A percentile compares a stretch with the other conserved stretches of the same genome.
Conservation (phyloP, 64 coral and sea anemone genomes). For the Hydrozoanthus tunicans region DNA sequence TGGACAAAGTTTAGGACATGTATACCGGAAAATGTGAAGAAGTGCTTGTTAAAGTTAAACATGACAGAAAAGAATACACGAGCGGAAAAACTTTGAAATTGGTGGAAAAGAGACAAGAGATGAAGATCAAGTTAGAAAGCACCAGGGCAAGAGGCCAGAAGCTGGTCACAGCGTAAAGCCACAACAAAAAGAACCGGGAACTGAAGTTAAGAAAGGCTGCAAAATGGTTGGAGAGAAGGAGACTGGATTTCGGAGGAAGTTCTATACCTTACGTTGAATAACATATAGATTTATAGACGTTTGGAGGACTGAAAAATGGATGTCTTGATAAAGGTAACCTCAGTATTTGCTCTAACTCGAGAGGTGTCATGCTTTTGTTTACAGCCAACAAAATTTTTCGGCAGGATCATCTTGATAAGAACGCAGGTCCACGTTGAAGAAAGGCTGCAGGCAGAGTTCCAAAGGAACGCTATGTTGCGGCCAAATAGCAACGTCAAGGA, state of each 20-base stretch:
- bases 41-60: not conserved
- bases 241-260: conserved; percentile 1
- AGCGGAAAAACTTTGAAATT: not conserved
- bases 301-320: not conserved
- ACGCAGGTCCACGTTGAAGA: not conserved
- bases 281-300: conserved; percentile 9
- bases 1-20: not conserved
- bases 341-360: not conserved
- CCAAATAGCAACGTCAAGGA: conserved; percentile 25
- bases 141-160: not conserved
- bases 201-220: not conserved
- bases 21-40: not conserved
- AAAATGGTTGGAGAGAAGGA: conserved; percentile 25
- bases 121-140: not conserved
- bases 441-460: conserved; percentile 1
- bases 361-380: conserved; percentile 9
- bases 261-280: not conserved
- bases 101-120: not conserved
- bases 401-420: conserved; percentile 29
- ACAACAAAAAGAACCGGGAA: not conserved
- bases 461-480: not conserved
- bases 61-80: not conserved
- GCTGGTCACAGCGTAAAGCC: not conserved
- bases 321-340: conserved; percentile 16
- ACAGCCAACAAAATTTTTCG: conserved; percentile 12